Evolutionary conservation across 1,140 invertebrate species (phyloP).

Genomic region (Eumaeus atala): DNA sequence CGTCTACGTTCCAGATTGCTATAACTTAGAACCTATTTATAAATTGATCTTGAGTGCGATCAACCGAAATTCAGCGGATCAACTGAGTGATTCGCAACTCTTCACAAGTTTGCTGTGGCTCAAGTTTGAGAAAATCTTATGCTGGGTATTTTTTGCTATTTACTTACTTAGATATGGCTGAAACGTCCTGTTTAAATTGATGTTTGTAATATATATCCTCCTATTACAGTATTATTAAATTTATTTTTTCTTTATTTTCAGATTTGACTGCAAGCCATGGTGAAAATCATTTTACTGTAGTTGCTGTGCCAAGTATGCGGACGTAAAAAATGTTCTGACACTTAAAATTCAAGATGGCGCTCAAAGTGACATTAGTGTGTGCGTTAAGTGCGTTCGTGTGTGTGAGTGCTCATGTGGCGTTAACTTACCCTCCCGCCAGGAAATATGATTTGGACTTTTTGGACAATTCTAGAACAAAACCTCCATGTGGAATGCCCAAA

Average conservation of each 20-base stretch:
- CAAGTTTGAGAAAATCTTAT: too few relatives aligned
- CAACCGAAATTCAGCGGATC: too few relatives aligned
- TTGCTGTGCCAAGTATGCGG: conserved; percentile 2
- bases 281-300: background rate
- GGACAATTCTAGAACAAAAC: conserved; percentile 91
- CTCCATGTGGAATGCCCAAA: conserved; percentile 96
- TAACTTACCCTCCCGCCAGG: conserved; percentile 90
- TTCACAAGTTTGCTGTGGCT: too few relatives aligned
- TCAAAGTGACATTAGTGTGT: conserved; percentile 35
- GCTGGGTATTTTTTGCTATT: too few relatives aligned
- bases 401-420: conserved; percentile 81
- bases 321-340: conserved; percentile 22
- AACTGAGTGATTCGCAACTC: too few relatives aligned
- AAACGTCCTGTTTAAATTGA: too few relatives aligned
- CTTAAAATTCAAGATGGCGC: conserved; percentile 42
- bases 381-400: conserved; percentile 37
- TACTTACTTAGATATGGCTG: too few relatives aligned
- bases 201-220: too few relatives aligned
- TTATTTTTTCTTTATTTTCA: background rate
- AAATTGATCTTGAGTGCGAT: too few relatives aligned
- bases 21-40: too few relatives aligned
- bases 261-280: background rate
- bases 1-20: too few relatives aligned
- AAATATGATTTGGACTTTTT: conserved; percentile 95
- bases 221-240: too few relatives aligned